Evolutionary conservation across 2,113 vertebrate species (phyloP).

Genomic region (Stercorarius parasiticus): DNA sequence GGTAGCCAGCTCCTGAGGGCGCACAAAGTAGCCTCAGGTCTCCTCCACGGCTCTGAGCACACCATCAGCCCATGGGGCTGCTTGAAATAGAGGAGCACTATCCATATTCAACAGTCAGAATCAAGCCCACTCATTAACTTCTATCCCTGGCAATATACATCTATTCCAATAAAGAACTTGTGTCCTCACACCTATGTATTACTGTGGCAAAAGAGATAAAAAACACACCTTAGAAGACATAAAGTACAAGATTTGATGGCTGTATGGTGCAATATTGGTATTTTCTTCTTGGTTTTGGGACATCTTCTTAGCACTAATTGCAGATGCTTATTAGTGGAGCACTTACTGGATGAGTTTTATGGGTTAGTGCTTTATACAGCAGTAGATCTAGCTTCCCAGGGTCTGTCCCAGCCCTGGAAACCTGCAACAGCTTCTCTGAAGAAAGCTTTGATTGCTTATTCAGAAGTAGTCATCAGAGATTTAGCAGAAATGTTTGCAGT

Average conservation of each 20-base stretch:
- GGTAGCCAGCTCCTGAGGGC: background rate
- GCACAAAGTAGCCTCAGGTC: background rate
- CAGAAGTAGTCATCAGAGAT: background rate
- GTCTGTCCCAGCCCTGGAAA: background rate
- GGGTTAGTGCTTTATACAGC: background rate
- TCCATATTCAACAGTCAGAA: background rate
- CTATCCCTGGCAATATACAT: background rate
- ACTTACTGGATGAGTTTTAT: background rate
- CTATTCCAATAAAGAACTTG: background rate
- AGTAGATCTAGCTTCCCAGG: background rate
- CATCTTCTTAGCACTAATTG: background rate
- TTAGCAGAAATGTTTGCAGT: background rate
- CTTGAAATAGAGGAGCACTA: background rate
- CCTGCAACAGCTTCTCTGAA: background rate
- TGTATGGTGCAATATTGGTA: background rate
- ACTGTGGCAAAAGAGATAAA: background rate
- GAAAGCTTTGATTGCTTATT: background rate
- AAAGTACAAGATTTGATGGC: background rate
- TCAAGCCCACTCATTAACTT: background rate
- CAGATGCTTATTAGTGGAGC: background rate
- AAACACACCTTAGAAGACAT: background rate
- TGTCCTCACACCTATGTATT: background rate
- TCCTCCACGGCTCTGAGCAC: background rate
- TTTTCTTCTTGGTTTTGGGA: background rate
- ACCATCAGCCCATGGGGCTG: background rate